phyloP scores from a whole-genome alignment of 2,888 invertebrate genomes.

The Ectemnius continuus region DNA sequence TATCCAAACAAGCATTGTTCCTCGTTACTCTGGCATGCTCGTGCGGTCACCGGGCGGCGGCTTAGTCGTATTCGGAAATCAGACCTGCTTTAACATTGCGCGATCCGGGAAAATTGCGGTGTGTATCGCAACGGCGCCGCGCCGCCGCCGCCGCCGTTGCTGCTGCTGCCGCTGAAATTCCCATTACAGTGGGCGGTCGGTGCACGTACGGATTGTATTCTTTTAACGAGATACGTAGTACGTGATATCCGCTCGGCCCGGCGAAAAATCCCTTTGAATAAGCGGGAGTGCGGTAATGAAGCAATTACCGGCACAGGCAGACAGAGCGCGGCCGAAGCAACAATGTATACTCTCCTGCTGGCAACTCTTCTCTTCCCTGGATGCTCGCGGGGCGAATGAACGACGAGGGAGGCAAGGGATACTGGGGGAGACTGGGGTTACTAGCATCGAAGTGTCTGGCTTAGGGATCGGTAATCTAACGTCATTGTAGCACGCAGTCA shows the following conservation, averaged over 20 bases:
- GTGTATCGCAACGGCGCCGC: background rate
- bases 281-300: slow-evolving; percentile 9
- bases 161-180: background rate
- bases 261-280: slow-evolving; percentile 6
- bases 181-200: background rate
- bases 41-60: background rate
- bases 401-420: background rate
- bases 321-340: background rate
- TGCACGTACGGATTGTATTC: background rate
- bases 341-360: slow-evolving; percentile 17
- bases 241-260: background rate
- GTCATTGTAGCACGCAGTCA: slow-evolving; percentile 54
- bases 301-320: background rate
- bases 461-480: slow-evolving; percentile 54
- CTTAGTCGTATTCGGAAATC: background rate
- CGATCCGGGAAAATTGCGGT: background rate
- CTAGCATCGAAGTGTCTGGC: background rate
- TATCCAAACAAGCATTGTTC: too few relatives aligned
- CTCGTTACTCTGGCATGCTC: background rate
- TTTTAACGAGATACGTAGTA: slow-evolving; percentile 2
- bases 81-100: background rate
- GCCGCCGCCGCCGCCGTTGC: too few relatives aligned
- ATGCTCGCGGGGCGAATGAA: background rate
- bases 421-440: slow-evolving; percentile 21
- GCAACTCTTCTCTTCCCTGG: background rate